Evolutionary conservation across 2,797 vertebrate genomes (phyloP).

Genomic region (Scleropages formosus): DNA sequence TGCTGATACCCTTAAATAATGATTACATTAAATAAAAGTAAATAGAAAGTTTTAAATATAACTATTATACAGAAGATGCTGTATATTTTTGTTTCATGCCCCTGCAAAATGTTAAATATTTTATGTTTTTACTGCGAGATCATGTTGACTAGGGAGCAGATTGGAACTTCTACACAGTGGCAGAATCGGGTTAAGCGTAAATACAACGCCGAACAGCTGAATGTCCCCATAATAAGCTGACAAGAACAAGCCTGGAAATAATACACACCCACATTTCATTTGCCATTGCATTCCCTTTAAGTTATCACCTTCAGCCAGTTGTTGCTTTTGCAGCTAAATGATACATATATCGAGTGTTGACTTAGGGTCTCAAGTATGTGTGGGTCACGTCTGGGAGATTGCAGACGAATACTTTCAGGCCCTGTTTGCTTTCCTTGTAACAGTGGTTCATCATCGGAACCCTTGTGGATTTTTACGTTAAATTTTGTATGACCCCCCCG

Average conservation of each 20-base stretch:
- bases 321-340: not conserved
- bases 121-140: no score
- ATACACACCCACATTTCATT: not conserved
- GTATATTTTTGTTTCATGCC: no score
- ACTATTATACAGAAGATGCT: no score
- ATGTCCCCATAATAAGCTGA: constrained; percentile 35
- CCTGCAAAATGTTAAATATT: no score
- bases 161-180: no score
- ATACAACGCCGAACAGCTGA: constrained; percentile 46
- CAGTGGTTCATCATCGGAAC: not conserved
- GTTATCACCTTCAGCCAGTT: not conserved
- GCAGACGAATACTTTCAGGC: not conserved
- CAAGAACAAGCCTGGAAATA: constrained; percentile 16
- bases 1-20: no score
- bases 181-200: constrained; percentile 41
- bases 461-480: not conserved
- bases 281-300: not conserved
- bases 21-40: no score
- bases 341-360: not conserved
- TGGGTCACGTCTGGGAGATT: not conserved
- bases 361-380: not conserved
- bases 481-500: not conserved
- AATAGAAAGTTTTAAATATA: no score
- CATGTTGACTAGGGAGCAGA: no score
- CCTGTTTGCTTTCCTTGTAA: not conserved